phyloP scores from a whole-genome alignment of 2,113 vertebrate genomes.

The Gobio gobio region DNA sequence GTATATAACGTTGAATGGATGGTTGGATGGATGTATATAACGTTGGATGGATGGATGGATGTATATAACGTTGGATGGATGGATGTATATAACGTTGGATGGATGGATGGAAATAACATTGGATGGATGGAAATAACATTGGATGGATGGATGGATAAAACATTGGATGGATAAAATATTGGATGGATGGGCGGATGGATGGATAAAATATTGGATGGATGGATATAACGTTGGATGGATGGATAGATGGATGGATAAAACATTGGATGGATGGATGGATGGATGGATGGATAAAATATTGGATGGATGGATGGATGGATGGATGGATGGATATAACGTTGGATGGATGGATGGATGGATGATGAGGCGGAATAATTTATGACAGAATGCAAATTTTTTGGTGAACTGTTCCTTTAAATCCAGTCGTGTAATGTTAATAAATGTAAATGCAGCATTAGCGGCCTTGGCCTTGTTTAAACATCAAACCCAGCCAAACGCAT shows the following conservation, averaged over 20 bases:
- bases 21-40: no score
- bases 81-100: no score
- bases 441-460: not conserved
- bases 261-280: not conserved
- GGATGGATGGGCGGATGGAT: not conserved
- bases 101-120: no score
- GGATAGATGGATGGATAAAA: no score
- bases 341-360: not conserved
- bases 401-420: not conserved
- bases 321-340: not conserved
- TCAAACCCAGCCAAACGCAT: not conserved
- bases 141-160: not conserved
- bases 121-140: not conserved
- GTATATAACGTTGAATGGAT: no score
- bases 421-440: not conserved
- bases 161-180: not conserved
- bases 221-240: no score
- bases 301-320: not conserved
- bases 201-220: no score
- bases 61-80: not conserved
- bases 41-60: no score
- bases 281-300: not conserved
- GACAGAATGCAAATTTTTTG: not conserved
- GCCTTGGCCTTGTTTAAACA: not conserved
- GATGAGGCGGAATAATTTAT: not conserved